Evolutionary conservation across 2,888 invertebrate genomes (phyloP), one percentile per base, ranked within the genome.

Genomic region (Noctua fimbriata): DNA sequence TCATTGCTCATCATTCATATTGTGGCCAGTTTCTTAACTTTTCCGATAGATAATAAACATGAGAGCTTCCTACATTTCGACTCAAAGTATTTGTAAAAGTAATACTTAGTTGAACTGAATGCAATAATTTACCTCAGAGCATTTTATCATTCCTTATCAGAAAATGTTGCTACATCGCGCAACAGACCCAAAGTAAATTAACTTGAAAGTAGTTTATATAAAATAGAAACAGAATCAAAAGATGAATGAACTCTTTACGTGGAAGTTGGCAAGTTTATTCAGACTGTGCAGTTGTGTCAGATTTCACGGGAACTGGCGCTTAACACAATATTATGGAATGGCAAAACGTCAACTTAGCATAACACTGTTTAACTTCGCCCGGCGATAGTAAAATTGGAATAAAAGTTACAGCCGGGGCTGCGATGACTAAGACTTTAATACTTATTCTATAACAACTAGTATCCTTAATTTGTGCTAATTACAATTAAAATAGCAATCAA

Each of bases 281-380:
- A 93, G 93, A 92, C 91, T 89, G 92, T 90, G 88, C 93, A 94
- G 92, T 94, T 93, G 92, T 93, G 95, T 93, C 95, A 94, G 93
- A 93, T 94, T 94, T 93, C 91, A 93, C 91, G 90, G 92, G 89
- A 92, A 93, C 93, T 91, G 88, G 90, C 92, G 93, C 93, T 93
- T 95, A 94, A 94, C 94, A 94, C 93, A 95, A 95, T 95, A 95
- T 95, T 95, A 94, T 94, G 94, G 91, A 92, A 93, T 91, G 91
- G 92, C 91, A 90, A 92, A 93, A 93, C 93, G 94, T 95, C 93
- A 93, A 94, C 92, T 94, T 94, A 93, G 92, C 93, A 95, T 93
- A 95, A 94, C 93, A 93, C 91, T 92, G 93, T 93, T 93, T 92
- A 94, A 94, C 92, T 93, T 94, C 87, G 84, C 89, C 87, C 87